phyloP scores from a whole-genome alignment of 2,888 invertebrate genomes.

The Masnerella sp. region DNA sequence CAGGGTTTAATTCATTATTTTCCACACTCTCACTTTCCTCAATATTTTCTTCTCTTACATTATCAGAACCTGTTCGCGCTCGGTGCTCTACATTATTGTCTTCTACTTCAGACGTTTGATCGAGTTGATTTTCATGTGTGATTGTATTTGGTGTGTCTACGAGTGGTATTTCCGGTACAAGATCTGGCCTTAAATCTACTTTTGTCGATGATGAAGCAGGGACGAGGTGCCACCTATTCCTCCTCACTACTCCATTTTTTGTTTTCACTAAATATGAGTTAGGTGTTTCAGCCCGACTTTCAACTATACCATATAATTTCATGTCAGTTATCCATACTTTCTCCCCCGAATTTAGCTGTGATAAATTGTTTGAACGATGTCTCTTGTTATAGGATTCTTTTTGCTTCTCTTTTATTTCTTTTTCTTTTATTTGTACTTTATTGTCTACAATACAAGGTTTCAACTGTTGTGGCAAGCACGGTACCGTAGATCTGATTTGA shows the following conservation, averaged over 20 bases:
- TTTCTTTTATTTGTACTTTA: slow-evolving; percentile 37
- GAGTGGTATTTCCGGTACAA: too few relatives aligned
- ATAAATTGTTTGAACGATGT: slow-evolving; percentile 55
- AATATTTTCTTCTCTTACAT: too few relatives aligned
- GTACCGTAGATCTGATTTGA: slow-evolving; percentile 13
- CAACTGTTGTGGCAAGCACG: slow-evolving; percentile 4
- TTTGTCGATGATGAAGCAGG: too few relatives aligned
- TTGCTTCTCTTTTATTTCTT: slow-evolving; percentile 42
- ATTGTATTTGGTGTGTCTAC: too few relatives aligned
- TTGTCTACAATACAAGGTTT: slow-evolving; percentile 6
- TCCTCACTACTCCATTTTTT: neutral
- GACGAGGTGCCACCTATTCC: slow-evolving; percentile 39
- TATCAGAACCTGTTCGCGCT: too few relatives aligned
- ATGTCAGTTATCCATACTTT: slow-evolving; percentile 63
- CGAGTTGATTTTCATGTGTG: too few relatives aligned
- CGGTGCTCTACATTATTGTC: too few relatives aligned
- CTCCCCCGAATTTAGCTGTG: slow-evolving; percentile 52
- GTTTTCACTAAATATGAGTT: slow-evolving; percentile 30
- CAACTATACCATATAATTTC: slow-evolving; percentile 15
- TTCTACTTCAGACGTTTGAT: too few relatives aligned
- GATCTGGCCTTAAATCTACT: too few relatives aligned
- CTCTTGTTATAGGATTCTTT: slow-evolving; percentile 50
- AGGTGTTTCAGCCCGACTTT: neutral
- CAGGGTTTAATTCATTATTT: too few relatives aligned
- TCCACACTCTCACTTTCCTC: too few relatives aligned